Base-by-base conservation (phyloP, 2,113 vertebrate genomes). In the Dryoscopus gambensis region DNA sequence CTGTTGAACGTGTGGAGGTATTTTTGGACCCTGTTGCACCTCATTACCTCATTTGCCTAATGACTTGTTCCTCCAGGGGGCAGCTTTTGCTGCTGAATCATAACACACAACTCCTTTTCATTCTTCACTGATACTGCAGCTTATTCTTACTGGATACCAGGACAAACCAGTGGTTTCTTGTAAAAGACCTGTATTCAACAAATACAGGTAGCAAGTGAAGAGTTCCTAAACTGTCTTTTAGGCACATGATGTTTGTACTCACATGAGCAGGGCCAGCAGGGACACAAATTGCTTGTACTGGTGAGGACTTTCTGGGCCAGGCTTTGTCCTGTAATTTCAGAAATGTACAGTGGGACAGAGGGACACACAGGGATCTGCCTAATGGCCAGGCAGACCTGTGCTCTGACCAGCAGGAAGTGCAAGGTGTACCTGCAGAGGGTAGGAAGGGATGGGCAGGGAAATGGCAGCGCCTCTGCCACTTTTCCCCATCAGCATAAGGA, bases 301-400 rank as follows among this genome's bases (percentile, higher is more conserved):
- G 27, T 42, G 31, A 40, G 63, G 39, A 55, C 22, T 63, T 91
- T 27, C 57, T 46, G n/a, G 39, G 30, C 15, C 35, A 37, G 30
- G 35, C 57, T 90, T 65, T 78, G 24, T 37, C 33, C 56, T 79
- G 8, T 57, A 53, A 23, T 76, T 84, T 84, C 64, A 73, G 27
- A 84, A 50, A 35, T 19, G 15, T 3, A 1, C 3, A 2, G 15
- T 47, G 22, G 9, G 12, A 14, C 78, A 23, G 56, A 67, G 23
- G 0, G 2, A 6, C 11, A 7, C 7, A 80, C 0, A 0, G 46
- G 19, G 35, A 55, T n/a, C 39, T 91, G 31, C 0, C 1, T 47
- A 30, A 40, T 7, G 24, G 16, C 28, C 64, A n/a, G 42, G 39
- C 60, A 69, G 35, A 40, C 3, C 35, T 62, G 70, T 37, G 42